phyloP scores from a whole-genome alignment of 1,140 invertebrate genomes.

The Formica exsecta region DNA sequence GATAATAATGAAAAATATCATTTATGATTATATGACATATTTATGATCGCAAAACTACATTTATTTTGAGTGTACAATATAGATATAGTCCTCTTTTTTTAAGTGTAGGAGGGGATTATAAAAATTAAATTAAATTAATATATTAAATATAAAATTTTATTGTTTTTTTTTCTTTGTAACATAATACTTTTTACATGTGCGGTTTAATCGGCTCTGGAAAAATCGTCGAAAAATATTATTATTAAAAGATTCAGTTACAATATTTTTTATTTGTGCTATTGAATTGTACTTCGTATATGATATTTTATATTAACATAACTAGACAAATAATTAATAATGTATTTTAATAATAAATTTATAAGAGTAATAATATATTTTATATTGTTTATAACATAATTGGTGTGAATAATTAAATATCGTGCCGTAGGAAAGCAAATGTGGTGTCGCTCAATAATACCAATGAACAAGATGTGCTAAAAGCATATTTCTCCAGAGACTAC shows the following conservation, averaged over 20 bases:
- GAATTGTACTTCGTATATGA: neutral
- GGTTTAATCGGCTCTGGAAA: too few relatives aligned
- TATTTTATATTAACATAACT: neutral
- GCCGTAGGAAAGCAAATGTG: neutral
- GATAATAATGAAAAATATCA: neutral
- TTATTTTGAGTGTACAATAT: neutral
- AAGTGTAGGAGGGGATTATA: neutral
- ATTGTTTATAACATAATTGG: neutral
- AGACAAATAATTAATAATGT: too few relatives aligned
- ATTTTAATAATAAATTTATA: too few relatives aligned
- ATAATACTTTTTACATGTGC: too few relatives aligned
- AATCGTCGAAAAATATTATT: too few relatives aligned
- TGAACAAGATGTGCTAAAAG: slow-evolving; percentile 22
- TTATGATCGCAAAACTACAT: neutral
- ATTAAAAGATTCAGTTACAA: neutral
- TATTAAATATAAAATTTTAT: too few relatives aligned
- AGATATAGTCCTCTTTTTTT: too few relatives aligned
- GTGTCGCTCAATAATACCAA: neutral
- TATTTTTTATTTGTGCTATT: neutral
- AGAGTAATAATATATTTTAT: neutral
- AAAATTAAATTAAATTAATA: neutral
- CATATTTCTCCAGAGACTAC: slow-evolving; percentile 38
- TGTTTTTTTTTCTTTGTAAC: too few relatives aligned
- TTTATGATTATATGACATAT: too few relatives aligned
- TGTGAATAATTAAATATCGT: slow-evolving; percentile 13